phyloP scores from a whole-genome alignment of 1,140 invertebrate genomes.

The Pseudomyrmex pallidus region DNA sequence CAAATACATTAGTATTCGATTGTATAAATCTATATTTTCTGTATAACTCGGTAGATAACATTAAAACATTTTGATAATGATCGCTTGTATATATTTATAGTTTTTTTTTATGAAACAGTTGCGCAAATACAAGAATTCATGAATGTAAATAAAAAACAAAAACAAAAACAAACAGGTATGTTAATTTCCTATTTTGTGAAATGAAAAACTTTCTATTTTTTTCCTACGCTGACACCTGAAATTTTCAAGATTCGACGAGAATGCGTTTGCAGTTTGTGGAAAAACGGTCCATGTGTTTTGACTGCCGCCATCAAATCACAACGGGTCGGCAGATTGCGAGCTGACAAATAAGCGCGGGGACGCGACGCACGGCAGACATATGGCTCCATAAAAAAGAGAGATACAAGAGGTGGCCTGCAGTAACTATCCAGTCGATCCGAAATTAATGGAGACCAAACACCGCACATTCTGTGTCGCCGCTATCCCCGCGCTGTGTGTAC shows the following conservation, averaged over 20 bases:
- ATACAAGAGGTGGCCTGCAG: conserved; percentile 71
- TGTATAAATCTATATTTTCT: not conserved
- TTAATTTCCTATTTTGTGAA: not conserved
- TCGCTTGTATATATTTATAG: not conserved
- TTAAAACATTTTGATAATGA: not conserved
- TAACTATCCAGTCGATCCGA: conserved; percentile 79
- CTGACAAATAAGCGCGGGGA: conserved; percentile 81
- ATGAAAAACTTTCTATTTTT: conserved; percentile 1
- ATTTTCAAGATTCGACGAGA: conserved; percentile 42
- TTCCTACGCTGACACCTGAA: not conserved
- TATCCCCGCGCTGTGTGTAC: conserved; percentile 77
- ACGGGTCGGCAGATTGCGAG: conserved; percentile 77
- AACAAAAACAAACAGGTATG: not conserved
- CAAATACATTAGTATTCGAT: not conserved
- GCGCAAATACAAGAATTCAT: not conserved
- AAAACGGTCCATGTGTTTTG: conserved; percentile 75
- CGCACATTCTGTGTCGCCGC: conserved; percentile 77
- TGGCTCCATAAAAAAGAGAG: conserved; percentile 81
- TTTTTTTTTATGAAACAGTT: not conserved
- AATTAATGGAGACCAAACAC: conserved; percentile 84
- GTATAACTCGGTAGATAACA: not conserved
- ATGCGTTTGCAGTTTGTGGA: conserved; percentile 6
- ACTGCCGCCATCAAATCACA: conserved; percentile 78
- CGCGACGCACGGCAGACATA: conserved; percentile 78
- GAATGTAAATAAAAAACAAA: not conserved